These are phyloP conservation scores for Epicampocera succincta DNA, from an alignment of 2,888 invertebrate species.

Conservation along the genomic window DNA sequence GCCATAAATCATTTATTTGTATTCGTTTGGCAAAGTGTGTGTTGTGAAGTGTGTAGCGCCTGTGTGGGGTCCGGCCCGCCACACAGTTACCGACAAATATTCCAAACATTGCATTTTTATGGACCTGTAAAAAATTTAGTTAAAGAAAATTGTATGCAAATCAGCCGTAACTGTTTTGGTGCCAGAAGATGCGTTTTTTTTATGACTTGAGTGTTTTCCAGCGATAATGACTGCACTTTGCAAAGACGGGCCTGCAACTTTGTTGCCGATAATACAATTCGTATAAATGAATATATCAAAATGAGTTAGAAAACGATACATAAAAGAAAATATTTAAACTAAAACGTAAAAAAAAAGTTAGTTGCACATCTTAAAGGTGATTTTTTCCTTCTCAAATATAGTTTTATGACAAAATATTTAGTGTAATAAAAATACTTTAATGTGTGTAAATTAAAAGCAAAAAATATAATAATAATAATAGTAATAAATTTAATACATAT, in stretches of 20 bases:
- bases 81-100: constrained; percentile 5
- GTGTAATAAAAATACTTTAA: too few relatives aligned
- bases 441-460: too few relatives aligned
- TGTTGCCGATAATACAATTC: constrained; percentile 35
- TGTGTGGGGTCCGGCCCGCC: constrained; percentile 46
- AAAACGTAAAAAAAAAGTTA: not conserved
- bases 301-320: not conserved
- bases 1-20: not conserved
- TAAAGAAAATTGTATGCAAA: constrained; percentile 11
- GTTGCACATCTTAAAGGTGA: too few relatives aligned
- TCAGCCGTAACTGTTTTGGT: not conserved
- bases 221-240: constrained; percentile 12
- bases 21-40: not conserved
- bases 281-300: not conserved
- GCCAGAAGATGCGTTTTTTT: constrained; percentile 1
- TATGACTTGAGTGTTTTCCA: constrained; percentile 10
- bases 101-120: constrained; percentile 20
- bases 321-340: constrained; percentile 11
- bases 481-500: too few relatives aligned
- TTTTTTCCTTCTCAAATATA: too few relatives aligned
- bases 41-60: too few relatives aligned
- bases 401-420: too few relatives aligned
- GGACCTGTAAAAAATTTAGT: constrained; percentile 17
- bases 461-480: too few relatives aligned
- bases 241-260: constrained; percentile 15